These are phyloP conservation scores for Carabus problematicus DNA, from an alignment of 2,888 invertebrate genomes.

Conservation along the genomic window DNA sequence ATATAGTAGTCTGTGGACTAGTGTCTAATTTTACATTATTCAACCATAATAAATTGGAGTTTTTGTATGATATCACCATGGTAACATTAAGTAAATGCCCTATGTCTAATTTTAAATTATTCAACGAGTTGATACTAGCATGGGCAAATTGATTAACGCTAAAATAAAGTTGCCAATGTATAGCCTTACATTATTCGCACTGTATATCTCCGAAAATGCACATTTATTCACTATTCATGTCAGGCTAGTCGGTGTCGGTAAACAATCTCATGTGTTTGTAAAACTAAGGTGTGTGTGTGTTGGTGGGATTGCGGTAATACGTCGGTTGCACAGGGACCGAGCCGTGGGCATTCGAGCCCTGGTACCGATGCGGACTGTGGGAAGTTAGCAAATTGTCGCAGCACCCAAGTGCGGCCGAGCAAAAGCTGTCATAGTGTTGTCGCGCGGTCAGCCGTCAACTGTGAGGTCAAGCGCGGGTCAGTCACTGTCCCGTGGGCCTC, in stretches of 20 bases:
- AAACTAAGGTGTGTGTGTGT: neutral
- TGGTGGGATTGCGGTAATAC: neutral
- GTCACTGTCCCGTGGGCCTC: constrained; percentile 1
- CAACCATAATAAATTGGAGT: no score
- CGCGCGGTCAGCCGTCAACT: constrained; percentile 4
- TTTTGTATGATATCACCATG: no score
- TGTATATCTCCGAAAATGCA: no score
- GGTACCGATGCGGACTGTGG: neutral
- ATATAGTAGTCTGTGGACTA: no score
- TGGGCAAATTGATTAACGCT: no score
- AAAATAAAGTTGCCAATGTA: no score
- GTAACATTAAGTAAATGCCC: no score
- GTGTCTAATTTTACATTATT: no score
- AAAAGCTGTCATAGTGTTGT: constrained; percentile 14
- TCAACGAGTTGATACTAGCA: no score
- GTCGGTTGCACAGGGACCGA: neutral
- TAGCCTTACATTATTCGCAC: no score
- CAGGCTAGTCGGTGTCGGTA: no score
- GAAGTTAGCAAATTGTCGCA: constrained; percentile 11
- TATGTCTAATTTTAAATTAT: no score
- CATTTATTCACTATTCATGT: neutral
- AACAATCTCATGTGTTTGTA: constrained; percentile 2
- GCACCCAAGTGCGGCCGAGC: neutral
- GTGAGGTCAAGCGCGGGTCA: constrained; percentile 18
- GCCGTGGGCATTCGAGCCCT: constrained; percentile 5